Base-by-base conservation (phyloP, 1,140 invertebrate species). In the Scylla paramamosain region DNA sequence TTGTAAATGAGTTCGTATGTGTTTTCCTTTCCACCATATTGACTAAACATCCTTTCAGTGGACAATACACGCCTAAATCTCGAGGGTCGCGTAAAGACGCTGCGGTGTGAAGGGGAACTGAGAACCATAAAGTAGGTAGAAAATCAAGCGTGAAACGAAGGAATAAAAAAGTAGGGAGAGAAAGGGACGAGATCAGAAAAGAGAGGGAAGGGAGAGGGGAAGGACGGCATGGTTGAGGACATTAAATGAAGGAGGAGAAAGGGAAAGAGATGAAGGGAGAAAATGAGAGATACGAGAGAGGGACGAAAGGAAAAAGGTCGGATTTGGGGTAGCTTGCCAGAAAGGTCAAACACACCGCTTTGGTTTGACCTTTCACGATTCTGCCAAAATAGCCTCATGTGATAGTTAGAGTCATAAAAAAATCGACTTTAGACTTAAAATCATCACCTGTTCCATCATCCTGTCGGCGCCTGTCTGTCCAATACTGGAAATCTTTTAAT, bases 81-180 rank as follows among this genome's bases (percentile, higher is more conserved):
- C 4, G 67, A n/a, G 67, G 20, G 67, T n/a, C n/a, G 16, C 52
- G 16, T 59, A 77, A n/a, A 77, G 67, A 77, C 1, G 20, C 8
- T 12, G 25, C 67, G 67, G 67, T n/a, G 59, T 10, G 67, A 8
- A 77, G 67, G 67, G 67, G 67, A 77, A n/a, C 20, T 2, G n/a
- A n/a, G 67, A 77, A 25, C 67, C 67, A n/a, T 77, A 77, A 77
- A 77, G 12, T 7, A 77, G 67, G 67, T 7, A 25, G 67, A 77
- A 77, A 77, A 77, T 77, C 67, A n/a, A 77, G 67, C n/a, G 20
- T 77, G 67, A 77, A 77, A 77, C 25, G n/a, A 77, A 77, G 67
- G 20, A n/a, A 77, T 25, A 20, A 77, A 77, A 77, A 77, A n/a
- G 67, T n/a, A 77, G 8, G 67, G 67, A 77, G 67, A 59, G 52